Conservation (phyloP, 2,888 invertebrate genomes). For the Synergus umbraculus region DNA sequence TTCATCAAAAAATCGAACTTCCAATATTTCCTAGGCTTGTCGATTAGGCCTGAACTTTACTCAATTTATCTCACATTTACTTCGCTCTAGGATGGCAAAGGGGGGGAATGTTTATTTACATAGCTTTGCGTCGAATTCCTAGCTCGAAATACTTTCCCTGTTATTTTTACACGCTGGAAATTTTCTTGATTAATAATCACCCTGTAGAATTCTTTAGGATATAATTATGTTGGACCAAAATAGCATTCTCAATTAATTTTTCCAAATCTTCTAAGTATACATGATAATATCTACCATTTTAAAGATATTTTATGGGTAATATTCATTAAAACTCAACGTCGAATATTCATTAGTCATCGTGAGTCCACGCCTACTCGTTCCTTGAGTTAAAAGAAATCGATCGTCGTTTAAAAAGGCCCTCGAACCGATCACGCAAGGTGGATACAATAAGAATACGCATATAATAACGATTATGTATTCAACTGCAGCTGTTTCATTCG, state of each 20-base stretch:
- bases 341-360: constrained; percentile 20
- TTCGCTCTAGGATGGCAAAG: not conserved
- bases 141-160: not conserved
- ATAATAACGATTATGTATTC: not conserved
- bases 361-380: not conserved
- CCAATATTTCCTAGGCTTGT: constrained; percentile 9
- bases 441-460: constrained; percentile 10
- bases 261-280: not conserved
- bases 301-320: constrained; percentile 9
- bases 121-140: constrained; percentile 1
- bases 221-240: not conserved
- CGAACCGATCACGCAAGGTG: constrained; percentile 22
- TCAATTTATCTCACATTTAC: not conserved
- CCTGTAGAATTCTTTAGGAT: not conserved
- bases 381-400: constrained; percentile 17
- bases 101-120: not conserved
- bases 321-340: not conserved
- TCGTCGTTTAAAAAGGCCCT: constrained; percentile 15
- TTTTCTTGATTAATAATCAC: not conserved
- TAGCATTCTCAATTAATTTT: not conserved
- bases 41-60: not conserved
- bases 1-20: constrained; percentile 12
- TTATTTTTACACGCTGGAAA: not conserved
- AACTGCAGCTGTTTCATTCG: constrained; percentile 4
- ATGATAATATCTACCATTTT: not conserved